Base-by-base conservation (phyloP, 2,113 vertebrate genomes). In the Turnix velox region DNA sequence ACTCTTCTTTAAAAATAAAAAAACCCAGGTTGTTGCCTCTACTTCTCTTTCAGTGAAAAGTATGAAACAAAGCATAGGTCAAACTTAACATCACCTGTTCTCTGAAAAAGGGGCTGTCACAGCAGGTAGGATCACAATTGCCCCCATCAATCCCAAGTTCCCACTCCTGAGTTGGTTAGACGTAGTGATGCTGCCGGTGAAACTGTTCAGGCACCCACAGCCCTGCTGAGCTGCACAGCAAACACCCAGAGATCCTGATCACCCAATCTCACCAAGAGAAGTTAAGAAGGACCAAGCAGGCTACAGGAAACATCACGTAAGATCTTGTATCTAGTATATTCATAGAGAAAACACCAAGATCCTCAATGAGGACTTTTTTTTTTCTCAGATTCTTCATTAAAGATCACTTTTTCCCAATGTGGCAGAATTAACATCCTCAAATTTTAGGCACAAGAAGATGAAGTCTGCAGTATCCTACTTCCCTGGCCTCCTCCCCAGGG, bases 101-200 rank as follows among this genome's bases (percentile, higher is more conserved):
- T 39, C 71, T 4, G 1, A 37, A 48, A 22, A 33, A 37, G 18
- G 23, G 20, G 13, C n/a, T 62, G 19, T 23, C 13, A 23, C 0
- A 42, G 31, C 15, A 46, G 12, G 14, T 35, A 48, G 69, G 17
- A 13, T 33, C 17, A 16, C 49, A 10, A 3, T 22, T 30, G 16
- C 25, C 35, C 11, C 12, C 28, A 9, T 9, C 13, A 33, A 6
- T 1, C 0, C 14, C 33, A 10, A 9, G 4, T 18, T 31, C 33
- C 9, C 24, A 23, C 3, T 12, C 27, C n/a, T 4, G 9, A 27
- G 7, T 6, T 24, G 8, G 1, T 25, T 35, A 27, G 39, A 40
- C 20, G 22, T 6, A 12, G 8, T 4, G 30, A 54, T 16, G 24
- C 37, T 71, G 6, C 27, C 33, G n/a, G 28, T 33, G 30, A 24